phyloP scores from a whole-genome alignment of 2,888 invertebrate species.

The Hesperia comma region DNA sequence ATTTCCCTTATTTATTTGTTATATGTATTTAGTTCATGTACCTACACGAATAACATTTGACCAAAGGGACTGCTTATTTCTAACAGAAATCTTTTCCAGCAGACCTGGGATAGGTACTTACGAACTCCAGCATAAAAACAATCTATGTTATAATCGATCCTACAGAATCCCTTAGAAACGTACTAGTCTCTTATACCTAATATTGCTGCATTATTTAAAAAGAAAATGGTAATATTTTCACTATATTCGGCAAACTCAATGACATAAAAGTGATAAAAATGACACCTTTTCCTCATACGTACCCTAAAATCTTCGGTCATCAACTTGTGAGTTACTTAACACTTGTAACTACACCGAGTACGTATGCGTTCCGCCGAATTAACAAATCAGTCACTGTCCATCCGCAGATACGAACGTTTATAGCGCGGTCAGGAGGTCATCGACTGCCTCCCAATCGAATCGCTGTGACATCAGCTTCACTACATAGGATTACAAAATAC shows the following conservation, averaged over 20 bases:
- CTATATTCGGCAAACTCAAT: not conserved
- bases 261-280: too few relatives aligned
- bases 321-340: conserved; percentile 24
- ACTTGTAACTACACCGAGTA: conserved; percentile 42
- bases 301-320: conserved; percentile 13
- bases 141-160: too few relatives aligned
- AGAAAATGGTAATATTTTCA: not conserved
- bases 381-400: conserved; percentile 53
- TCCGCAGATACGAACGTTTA: conserved; percentile 56
- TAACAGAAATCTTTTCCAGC: too few relatives aligned
- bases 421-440: conserved; percentile 78
- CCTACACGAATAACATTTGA: too few relatives aligned
- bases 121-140: too few relatives aligned
- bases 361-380: conserved; percentile 47
- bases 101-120: too few relatives aligned
- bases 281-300: conserved; percentile 25
- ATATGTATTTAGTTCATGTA: too few relatives aligned
- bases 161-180: too few relatives aligned
- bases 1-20: too few relatives aligned
- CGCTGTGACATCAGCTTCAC: conserved; percentile 75
- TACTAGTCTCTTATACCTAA: not conserved
- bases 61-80: too few relatives aligned
- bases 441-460: conserved; percentile 75
- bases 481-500: conserved; percentile 76
- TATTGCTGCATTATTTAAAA: conserved; percentile 1